Evolutionary conservation across 2,113 vertebrate genomes (phyloP), one percentile per base, ranked within the genome.

Genomic region (Furnarius figulus): DNA sequence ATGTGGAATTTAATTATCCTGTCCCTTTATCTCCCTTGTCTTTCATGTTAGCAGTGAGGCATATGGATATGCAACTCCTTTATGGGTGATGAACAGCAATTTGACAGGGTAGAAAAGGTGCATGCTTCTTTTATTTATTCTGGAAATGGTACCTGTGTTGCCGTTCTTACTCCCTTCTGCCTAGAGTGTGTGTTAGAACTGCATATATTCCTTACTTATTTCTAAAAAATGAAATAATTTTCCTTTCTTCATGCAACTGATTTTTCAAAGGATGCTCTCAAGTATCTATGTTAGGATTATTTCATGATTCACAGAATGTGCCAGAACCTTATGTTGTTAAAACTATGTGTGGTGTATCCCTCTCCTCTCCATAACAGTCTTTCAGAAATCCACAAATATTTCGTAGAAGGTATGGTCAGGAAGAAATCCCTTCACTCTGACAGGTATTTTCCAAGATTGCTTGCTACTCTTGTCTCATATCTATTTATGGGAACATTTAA

Each of bases 401-500:
- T 91, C 59, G 66, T 37, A 52, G 67, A 87, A 68, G 86, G 74
- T 75, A 55, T 87, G 70, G 72, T 93, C 91, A 94, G 76, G 79
- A 78, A 81, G 44, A 89, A 87, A 75, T 31, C 39, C n/a, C 89
- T 93, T 91, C 65, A 62, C 27, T 93, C 83, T 90, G 66, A 75
- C 73, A 70, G 68, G 63, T 77, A 56, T 94, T 95, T 95, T 94
- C 44, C 11, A 10, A 90, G 80, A 96, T 82, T 92, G 46, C 65
- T 87, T 81, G 53, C 79, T 90, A 22, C 74, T 85, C 77, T 82
- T 70, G 73, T 88, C 59, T 93, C 22, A 10, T 65, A 82, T 37
- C 61, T 95, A 42, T 95, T 96, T 93, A 75, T 74, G 56, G 66
- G 49, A 84, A 72, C 90, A 89, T 89, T 92, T 88, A 95, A 91